Evolutionary conservation across 2,113 vertebrate species (phyloP), one percentile per base, ranked within the genome.

Genomic region (Polypterus bichir): DNA sequence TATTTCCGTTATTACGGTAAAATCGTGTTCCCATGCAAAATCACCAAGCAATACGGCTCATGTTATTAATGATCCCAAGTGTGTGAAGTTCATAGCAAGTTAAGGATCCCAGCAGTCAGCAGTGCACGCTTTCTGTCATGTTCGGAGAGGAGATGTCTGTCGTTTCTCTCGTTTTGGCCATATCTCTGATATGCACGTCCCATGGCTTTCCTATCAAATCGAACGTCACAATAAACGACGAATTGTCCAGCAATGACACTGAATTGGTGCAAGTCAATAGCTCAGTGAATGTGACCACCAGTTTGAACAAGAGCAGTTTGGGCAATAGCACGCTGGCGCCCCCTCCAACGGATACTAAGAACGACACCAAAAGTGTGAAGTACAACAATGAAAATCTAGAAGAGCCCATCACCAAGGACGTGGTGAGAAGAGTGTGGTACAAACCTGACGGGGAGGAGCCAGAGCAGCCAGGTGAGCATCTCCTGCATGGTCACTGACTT

Each of bases 391-490:
- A 56, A 44, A 48, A 48, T 5, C 7, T 59, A 47, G 59, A 54
- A 52, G 59, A 57, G 46, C 62, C 66, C 3, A 9, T 52, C 5
- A 5, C 67, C 53, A 49, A 59, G 6, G 56, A 62, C 44, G 49
- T 51, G 6, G 9, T 51, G 6, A 9, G 45, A 54, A 60, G 48
- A 10, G 3, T 27, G 46, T 3, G 2, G 48, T 51, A 59, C 5
- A 27, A 51, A 9, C 49, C 64, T 4, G 53, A 56, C 4, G 64
- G 55, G 61, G 56, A 61, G 47, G 4, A 49, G 3, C 5, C 51
- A 1, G 65, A 49, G 2, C 61, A 62, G 48, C 63, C 56, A 66
- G 69, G 69, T 71, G 59, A 55, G 57, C 11, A 1, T 1, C 7
- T 3, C 1, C 4, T 52, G 3, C 57, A 4, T 46, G 57, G 57